phyloP scores from a whole-genome alignment of 2,797 vertebrate genomes.

The Platalea minor region DNA sequence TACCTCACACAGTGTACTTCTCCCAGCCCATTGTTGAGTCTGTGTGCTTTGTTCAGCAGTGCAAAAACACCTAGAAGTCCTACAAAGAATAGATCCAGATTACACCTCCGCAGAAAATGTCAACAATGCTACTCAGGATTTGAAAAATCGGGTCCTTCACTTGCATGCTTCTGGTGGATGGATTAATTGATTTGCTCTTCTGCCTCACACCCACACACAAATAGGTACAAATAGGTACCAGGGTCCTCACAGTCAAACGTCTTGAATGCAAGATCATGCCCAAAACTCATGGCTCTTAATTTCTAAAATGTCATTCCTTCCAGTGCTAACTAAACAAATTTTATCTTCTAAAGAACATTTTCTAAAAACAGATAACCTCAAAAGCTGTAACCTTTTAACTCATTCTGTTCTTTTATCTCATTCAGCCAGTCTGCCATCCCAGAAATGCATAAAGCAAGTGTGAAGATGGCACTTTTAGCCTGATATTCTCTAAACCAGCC shows the following conservation, averaged over 20 bases:
- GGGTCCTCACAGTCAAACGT: neutral
- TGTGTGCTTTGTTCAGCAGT: neutral
- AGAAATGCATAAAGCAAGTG: neutral
- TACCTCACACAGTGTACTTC: fast-evolving
- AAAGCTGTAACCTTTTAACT: neutral
- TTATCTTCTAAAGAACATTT: neutral
- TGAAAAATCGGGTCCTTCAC: neutral
- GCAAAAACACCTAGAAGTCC: neutral
- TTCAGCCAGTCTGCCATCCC: neutral
- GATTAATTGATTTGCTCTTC: neutral
- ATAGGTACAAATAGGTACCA: neutral
- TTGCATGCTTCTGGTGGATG: neutral
- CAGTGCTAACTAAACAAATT: neutral
- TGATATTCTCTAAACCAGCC: neutral
- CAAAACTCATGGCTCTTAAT: neutral
- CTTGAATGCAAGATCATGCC: no score
- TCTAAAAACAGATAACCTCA: neutral
- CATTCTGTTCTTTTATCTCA: neutral
- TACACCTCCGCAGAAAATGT: neutral
- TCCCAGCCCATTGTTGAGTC: neutral
- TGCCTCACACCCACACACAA: neutral
- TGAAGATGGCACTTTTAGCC: neutral
- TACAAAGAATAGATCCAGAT: neutral
- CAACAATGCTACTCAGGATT: neutral
- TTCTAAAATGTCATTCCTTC: neutral